Evolutionary conservation across 2,888 invertebrate genomes (phyloP).

Genomic region (Nasonia oneida): DNA sequence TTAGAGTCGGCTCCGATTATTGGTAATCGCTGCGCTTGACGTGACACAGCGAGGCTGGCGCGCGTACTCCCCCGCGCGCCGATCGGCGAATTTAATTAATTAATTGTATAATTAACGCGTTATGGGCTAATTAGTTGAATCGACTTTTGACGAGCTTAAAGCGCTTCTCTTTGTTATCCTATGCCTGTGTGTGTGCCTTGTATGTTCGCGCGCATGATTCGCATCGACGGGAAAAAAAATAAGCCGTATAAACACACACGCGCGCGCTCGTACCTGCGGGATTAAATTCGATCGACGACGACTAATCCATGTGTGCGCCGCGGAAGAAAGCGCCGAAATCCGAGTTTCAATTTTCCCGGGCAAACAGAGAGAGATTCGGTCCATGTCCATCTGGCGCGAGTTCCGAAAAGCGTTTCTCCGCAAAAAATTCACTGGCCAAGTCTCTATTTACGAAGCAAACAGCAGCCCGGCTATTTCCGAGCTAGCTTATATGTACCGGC

Average conservation of each 20-base stretch:
- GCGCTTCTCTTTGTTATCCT: neutral
- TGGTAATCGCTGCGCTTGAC: neutral
- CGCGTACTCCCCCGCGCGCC: neutral
- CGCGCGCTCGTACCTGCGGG: neutral
- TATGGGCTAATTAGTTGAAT: neutral
- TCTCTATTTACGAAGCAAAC: conserved; percentile 44
- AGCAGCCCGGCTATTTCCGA: conserved; percentile 19
- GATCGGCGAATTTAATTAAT: neutral
- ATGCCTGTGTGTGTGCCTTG: neutral
- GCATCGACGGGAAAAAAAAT: neutral
- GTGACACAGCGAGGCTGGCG: neutral
- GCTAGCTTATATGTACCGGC: neutral
- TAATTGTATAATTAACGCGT: conserved; percentile 10
- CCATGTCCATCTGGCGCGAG: neutral
- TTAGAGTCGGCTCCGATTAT: neutral
- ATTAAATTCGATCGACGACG: conserved; percentile 13
- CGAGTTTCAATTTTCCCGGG: conserved; percentile 27
- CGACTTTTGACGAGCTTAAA: neutral
- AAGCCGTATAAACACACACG: neutral
- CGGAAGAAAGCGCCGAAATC: conserved; percentile 3
- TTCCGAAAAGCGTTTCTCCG: neutral
- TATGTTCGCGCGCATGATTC: too few species aligned
- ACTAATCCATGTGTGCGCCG: neutral
- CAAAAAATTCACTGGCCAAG: conserved; percentile 1
- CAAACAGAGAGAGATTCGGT: neutral